Evolutionary conservation across 2,113 vertebrate species (phyloP), one percentile per base, ranked within the genome.

Genomic region (Spea bombifrons): DNA sequence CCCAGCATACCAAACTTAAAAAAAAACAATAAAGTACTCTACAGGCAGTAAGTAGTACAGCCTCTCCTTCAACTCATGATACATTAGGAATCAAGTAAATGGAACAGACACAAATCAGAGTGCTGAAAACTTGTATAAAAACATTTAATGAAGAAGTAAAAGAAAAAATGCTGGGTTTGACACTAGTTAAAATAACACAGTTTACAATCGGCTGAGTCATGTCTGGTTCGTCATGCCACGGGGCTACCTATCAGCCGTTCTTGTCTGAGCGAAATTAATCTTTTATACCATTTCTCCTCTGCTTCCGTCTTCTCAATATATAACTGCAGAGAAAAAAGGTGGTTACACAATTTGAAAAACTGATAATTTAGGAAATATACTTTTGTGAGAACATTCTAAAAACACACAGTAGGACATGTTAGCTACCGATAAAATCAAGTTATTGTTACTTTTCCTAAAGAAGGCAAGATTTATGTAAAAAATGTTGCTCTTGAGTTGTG

Each of bases 191-290:
- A 71, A 9, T 44, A 50, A 13, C n/a, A 59, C 5, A n/a, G 16
- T 53, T 13, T 5, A 43, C 12, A 9, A 5, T 7, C 65, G 8
- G 47, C 43, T 53, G 30, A 50, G 16, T 13, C 16, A 66, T 66
- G 9, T 30, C 9, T 3, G 8, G 46, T 10, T 0, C 2, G 53
- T 95, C 84, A 97, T 72, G 93, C 89, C 71, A 98, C 97, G 0
- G 97, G 96, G 79, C 94, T 98, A 72, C 97, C 96, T 95, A 98
- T 96, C 74, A 99, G 92, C 83, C 95, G 89, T 77, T 98, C 97
- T 80, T 99, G 96, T 30, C 96, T 92, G 52, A 99, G 94, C 0
- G 94, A 90, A 0, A 94, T 86, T 87, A 98, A 83, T 81, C 97
- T 91, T 86, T 93, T 94, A 78, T 96, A 92, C 97, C 97, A 99